Percentiles rank a stretch among this genome's conserved stretches.
phyloP scores from a whole-genome alignment of 1,140 invertebrate species.

The Lepidurus couesii region DNA sequence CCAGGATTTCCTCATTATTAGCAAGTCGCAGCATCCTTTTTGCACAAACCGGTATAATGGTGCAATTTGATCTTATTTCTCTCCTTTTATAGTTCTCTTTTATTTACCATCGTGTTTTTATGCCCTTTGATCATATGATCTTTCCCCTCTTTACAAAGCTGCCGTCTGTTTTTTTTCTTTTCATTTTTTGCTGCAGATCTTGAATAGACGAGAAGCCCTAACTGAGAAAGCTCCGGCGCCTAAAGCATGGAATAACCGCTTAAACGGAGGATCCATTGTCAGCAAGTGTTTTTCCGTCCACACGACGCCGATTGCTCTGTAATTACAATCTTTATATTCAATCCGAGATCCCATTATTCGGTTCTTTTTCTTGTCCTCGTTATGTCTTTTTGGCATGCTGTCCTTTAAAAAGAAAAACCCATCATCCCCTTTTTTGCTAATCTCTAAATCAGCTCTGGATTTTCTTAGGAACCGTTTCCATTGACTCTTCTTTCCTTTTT shows the following conservation, averaged over 20 bases:
- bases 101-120: background rate
- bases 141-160: background rate
- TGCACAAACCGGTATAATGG: background rate
- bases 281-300: background rate
- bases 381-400: background rate
- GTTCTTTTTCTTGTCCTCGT: background rate
- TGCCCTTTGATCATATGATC: background rate
- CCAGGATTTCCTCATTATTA: constrained; percentile 18
- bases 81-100: background rate
- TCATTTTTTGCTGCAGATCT: background rate
- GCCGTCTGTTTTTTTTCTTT: background rate
- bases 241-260: background rate
- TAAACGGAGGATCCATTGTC: background rate
- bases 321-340: background rate
- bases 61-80: background rate
- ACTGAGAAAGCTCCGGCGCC: background rate
- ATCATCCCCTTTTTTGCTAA: too few relatives aligned
- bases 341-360: background rate
- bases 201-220: background rate
- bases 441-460: background rate
- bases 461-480: background rate
- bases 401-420: too few relatives aligned
- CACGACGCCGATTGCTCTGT: background rate
- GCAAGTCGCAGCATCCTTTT: constrained; percentile 5
- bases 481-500: background rate